Evolutionary conservation across 2,113 vertebrate species (phyloP), one percentile per base, ranked within the genome.

Genomic region (Gorsachius goisagi): DNA sequence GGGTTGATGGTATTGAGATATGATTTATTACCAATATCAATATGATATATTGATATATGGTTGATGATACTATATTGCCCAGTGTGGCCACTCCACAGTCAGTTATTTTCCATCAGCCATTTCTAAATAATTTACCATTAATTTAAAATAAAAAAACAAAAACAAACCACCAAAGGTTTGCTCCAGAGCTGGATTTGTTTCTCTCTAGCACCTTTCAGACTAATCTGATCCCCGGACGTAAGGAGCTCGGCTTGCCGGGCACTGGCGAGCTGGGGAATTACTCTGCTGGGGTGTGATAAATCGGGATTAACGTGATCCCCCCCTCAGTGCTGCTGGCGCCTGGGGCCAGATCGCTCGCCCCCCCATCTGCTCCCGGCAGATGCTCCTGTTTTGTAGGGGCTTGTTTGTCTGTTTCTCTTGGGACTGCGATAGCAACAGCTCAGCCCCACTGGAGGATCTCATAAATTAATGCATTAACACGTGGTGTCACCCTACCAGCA

Each of bases 141-240:
- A 92, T 91, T 88, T 50, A 50, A 56, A 58, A 69, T n/a, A 59
- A 32, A 44, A 22, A 18, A 39, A 39, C 0, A 18, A 45, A 18
- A 45, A 17, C 44, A 49, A 23, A 13, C 16, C 15, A 21, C 17
- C 52, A 78, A 96, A 73, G 0, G 3, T 81, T 72, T 82, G 24
- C 39, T 56, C 62, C 75, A 72, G 94, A 86, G 73, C 83, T 89
- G 93, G 88, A 93, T 96, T 97, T 97, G 30, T 78, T 68, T 95
- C 86, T 95, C 96, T 75, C 55, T 89, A 85, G 84, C 95, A 97
- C 88, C 92, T 97, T 96, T 94, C 95, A 96, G 95, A 97, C 94
- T 96, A 97, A 97, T 94, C 97, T 68, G 53, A 96, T 97, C 90
- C 90, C 89, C 1, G 77, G 93, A 16, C 75, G 6, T 96, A 96